A percentile compares a stretch with the other conserved stretches of the same genome.
Conservation (phyloP, 2,113 vertebrate genomes). For the Heterotis niloticus region DNA sequence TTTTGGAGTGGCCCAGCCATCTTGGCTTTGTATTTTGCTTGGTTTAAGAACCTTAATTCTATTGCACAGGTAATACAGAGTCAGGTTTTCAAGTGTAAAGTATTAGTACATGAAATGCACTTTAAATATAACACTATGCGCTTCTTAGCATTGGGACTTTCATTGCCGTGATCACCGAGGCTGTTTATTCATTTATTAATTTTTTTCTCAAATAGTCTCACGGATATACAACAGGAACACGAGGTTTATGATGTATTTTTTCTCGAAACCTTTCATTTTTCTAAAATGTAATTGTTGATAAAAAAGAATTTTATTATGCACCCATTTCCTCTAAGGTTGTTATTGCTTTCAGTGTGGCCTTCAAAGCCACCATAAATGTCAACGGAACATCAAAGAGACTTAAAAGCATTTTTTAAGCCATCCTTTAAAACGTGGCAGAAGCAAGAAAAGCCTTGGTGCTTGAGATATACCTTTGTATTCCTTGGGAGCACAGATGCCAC, state of each 20-base stretch:
- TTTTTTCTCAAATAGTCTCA: not conserved
- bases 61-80: not conserved
- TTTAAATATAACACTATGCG: not conserved
- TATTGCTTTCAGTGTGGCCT: constrained; percentile 5
- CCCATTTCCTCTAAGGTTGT: not conserved
- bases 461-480: constrained; percentile 26
- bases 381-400: constrained; percentile 17
- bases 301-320: constrained; percentile 1
- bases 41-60: not conserved
- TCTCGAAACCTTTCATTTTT: constrained; percentile 8
- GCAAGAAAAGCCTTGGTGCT: constrained; percentile 1
- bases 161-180: not conserved
- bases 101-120: not conserved
- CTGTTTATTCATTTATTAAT: too few species aligned
- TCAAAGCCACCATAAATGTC: constrained; percentile 22
- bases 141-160: not conserved
- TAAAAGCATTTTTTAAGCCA: constrained; percentile 23
- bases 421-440: constrained; percentile 18
- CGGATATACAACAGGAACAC: not conserved
- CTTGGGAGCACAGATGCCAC: not conserved
- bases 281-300: constrained; percentile 10
- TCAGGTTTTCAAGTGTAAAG: not conserved
- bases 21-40: not conserved
- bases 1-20: not conserved
- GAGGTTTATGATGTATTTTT: not conserved